Evolutionary conservation across 92 coral and sea anemone genomes (phyloP), one percentile per base, ranked within the genome.

Genomic region (Bergia puertoricense): DNA sequence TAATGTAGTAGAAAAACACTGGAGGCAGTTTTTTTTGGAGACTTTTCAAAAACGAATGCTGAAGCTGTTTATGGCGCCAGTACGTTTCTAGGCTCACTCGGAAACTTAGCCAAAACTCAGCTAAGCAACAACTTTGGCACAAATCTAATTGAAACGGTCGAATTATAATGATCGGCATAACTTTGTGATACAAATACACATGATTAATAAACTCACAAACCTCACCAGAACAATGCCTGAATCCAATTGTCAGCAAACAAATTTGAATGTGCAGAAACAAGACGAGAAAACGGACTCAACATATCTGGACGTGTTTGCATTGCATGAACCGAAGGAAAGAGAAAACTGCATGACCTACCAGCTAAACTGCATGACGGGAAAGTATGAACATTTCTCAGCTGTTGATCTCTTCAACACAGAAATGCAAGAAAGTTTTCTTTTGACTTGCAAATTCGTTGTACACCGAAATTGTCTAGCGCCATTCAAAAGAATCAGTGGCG

Each of bases 401-500:
- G 77, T 30, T 48, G 62, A 67, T 8, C 79, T 45, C 30, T 30
- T 30, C 66, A 46, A 68, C 39, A 44, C 45, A 48, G 62, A 73
- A 50, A 69, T 84, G 59, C 78, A 67, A 76, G 87, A 78, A 88
- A 86, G 69, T 83, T 82, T 72, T 43, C 89, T 91, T 87, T 88
- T 74, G 82, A 88, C 89, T 84, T 85, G 85, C 91, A 88, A 88
- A 79, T 90, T 88, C 93, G 91, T 91, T 91, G 91, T 41, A 73
- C 80, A 88, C 65, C 65, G 91, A 89, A 88, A 59, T 88, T 72
- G 90, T 88, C 90, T 80, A 86, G 91, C 98, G 98, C 98, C 98
- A 95, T 93, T 95, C 98, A 95, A 92, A 94, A 68, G 79, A 84
- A 82, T 80, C 11, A 85, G 87, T 79, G 93, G 95, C 92, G 96